phyloP scores from a whole-genome alignment of 2,888 invertebrate species.

The Isoperla grammatica region DNA sequence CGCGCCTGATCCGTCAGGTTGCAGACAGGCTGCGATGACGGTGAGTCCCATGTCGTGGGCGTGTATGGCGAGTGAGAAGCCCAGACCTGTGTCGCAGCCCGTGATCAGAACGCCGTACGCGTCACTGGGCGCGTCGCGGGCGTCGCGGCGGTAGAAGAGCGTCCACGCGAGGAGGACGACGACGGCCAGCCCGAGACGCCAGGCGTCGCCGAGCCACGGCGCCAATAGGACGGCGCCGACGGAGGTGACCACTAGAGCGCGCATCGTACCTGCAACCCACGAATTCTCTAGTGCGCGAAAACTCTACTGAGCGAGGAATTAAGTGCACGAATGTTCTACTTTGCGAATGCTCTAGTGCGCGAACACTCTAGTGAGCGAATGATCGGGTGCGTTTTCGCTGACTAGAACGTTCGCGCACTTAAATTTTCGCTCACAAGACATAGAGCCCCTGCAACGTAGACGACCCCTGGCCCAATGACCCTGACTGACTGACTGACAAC shows the following conservation, averaged over 20 bases:
- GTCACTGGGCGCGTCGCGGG: background rate
- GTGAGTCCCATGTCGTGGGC: constrained; percentile 38
- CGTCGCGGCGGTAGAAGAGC: background rate
- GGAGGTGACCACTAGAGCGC: background rate
- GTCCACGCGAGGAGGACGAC: background rate
- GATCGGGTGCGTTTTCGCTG: no score
- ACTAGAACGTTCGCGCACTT: no score
- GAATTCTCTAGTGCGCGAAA: no score
- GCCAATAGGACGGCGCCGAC: background rate
- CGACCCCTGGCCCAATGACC: no score
- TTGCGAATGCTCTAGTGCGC: no score
- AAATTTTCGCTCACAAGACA: no score
- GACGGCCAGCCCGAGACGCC: background rate
- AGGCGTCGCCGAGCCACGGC: background rate
- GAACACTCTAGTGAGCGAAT: no score
- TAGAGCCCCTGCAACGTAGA: no score
- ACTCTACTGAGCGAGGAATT: no score
- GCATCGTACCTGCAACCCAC: background rate
- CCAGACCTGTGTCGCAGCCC: constrained; percentile 41
- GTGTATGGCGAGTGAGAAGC: constrained; percentile 37
- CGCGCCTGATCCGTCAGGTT: constrained; percentile 36
- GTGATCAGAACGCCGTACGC: constrained; percentile 35
- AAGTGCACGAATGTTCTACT: no score
- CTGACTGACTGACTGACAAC: no score
- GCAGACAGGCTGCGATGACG: constrained; percentile 43